These are phyloP conservation scores for Hypsopygia costalis DNA, from an alignment of 2,888 invertebrate genomes.

Conservation along the genomic window DNA sequence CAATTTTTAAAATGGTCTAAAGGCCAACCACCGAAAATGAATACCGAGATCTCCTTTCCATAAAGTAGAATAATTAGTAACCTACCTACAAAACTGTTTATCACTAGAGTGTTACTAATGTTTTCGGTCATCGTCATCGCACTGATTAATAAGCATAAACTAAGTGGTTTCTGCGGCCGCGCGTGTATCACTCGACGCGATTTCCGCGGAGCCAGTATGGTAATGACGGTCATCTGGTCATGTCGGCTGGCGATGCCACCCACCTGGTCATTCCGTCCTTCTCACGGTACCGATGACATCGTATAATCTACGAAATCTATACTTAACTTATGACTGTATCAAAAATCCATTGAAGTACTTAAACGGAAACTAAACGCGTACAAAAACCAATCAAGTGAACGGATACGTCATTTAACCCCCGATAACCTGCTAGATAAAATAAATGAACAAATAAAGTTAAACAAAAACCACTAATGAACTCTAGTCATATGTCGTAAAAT, in stretches of 20 bases:
- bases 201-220: constrained; percentile 23
- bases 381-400: constrained; percentile 1
- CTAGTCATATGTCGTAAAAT: too few relatives aligned
- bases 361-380: constrained; percentile 4
- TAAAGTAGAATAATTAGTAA: too few relatives aligned
- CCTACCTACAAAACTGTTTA: too few relatives aligned
- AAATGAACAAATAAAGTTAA: constrained; percentile 3
- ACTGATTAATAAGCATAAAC: constrained; percentile 4
- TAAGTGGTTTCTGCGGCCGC: constrained; percentile 10
- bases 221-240: constrained; percentile 20
- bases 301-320: constrained; percentile 12
- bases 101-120: too few relatives aligned
- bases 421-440: constrained; percentile 16
- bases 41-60: too few relatives aligned
- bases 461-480: background rate
- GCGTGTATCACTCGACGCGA: constrained; percentile 9
- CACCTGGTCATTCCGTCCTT: constrained; percentile 14
- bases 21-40: too few relatives aligned
- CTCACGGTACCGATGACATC: constrained; percentile 12
- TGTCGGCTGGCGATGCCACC: constrained; percentile 9
- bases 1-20: too few relatives aligned
- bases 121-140: background rate
- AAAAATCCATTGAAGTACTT: constrained; percentile 1
- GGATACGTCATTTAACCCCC: constrained; percentile 11
- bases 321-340: background rate